Conservation (phyloP, 2,797 vertebrate species). For the Alosa sapidissima region DNA sequence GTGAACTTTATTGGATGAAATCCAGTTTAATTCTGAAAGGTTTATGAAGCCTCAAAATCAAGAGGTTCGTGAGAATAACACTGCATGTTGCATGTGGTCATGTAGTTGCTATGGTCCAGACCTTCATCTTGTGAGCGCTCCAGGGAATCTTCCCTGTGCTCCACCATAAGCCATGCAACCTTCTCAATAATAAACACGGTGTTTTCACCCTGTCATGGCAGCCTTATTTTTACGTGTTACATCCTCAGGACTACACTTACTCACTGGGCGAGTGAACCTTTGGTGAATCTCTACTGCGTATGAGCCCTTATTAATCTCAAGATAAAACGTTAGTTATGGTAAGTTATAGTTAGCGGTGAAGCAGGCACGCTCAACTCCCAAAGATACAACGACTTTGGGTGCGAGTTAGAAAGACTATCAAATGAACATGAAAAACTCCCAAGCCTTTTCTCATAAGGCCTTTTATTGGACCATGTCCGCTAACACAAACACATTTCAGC, state of each 20-base stretch:
- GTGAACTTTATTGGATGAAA: background rate
- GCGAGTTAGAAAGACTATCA: no score
- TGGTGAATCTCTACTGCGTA: background rate
- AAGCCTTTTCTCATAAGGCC: no score
- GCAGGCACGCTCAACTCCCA: no score
- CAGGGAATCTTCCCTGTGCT: background rate
- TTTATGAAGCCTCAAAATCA: background rate
- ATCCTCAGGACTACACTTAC: background rate
- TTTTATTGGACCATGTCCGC: no score
- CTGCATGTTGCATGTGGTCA: background rate
- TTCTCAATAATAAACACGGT: background rate
- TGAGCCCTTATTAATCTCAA: background rate
- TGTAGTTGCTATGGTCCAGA: background rate
- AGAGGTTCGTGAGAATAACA: background rate
- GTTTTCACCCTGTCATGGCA: background rate
- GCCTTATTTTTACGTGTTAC: background rate
- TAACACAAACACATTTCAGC: no score
- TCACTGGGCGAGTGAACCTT: background rate
- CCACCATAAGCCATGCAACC: background rate
- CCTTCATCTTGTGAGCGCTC: background rate
- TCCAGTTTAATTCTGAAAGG: background rate
- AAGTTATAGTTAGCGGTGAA: no score
- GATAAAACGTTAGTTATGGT: background rate
- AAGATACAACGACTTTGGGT: no score
- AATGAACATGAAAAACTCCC: no score